Conservation (phyloP, 2,797 vertebrate species). For the Sebastes paucispinis region DNA sequence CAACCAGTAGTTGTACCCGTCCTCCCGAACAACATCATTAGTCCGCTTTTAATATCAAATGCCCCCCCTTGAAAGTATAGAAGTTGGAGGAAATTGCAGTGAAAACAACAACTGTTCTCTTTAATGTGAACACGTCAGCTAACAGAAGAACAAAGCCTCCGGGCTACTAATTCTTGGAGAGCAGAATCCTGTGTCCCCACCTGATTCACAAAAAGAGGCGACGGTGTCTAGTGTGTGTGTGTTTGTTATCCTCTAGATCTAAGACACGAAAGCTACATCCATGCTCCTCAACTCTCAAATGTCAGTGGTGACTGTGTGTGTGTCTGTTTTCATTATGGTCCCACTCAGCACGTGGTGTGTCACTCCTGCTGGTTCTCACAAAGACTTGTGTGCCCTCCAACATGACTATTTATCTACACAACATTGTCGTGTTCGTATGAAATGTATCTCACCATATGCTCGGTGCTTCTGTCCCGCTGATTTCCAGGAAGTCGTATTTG, state of each 20-base stretch:
- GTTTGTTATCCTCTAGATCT: neutral
- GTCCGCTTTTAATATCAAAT: constrained; percentile 53
- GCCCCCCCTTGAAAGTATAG: constrained; percentile 11
- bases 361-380: constrained; percentile 15
- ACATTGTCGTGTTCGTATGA: neutral
- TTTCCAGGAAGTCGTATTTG: constrained; percentile 97
- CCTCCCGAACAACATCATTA: constrained; percentile 43
- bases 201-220: neutral
- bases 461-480: constrained; percentile 97
- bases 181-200: neutral
- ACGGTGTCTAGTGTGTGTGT: neutral
- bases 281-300: neutral
- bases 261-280: neutral
- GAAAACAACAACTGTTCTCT: constrained; percentile 34
- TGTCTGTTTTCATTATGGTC: neutral
- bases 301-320: constrained; percentile 12
- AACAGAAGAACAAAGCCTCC: constrained; percentile 11
- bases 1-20: constrained; percentile 46
- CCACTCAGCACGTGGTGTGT: neutral
- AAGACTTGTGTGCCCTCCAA: neutral
- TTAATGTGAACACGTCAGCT: constrained; percentile 24
- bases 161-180: constrained; percentile 2
- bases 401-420: neutral
- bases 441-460: constrained; percentile 92
- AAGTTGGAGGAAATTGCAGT: constrained; percentile 28